phyloP scores from a whole-genome alignment of 2,797 vertebrate species.

The Macropus fuliginosus region DNA sequence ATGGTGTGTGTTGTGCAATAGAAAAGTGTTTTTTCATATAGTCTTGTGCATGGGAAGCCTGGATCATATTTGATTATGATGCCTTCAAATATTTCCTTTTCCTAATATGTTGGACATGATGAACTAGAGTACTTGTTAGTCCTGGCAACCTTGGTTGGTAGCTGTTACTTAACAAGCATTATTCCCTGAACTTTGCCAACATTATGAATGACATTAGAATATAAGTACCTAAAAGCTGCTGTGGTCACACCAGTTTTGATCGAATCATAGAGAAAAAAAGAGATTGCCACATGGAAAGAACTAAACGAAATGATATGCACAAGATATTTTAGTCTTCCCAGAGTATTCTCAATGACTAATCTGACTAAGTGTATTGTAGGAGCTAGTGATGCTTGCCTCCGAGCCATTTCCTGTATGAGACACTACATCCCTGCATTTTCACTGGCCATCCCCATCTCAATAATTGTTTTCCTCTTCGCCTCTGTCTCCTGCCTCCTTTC shows the following conservation, averaged over 20 bases:
- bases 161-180: slow-evolving; percentile 52
- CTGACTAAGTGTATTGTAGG: not conserved
- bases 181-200: slow-evolving; percentile 46
- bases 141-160: slow-evolving; percentile 12
- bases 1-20: not conserved
- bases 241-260: slow-evolving; percentile 45
- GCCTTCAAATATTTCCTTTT: not conserved
- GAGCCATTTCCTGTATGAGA: not conserved
- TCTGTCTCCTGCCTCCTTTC: not conserved
- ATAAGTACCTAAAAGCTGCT: slow-evolving; percentile 41
- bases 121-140: slow-evolving; percentile 48
- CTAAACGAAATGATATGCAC: slow-evolving; percentile 28
- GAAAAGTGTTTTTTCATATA: not conserved
- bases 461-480: not conserved
- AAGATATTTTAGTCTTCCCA: slow-evolving; percentile 55
- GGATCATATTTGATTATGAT: slow-evolving; percentile 16
- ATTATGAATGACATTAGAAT: slow-evolving; percentile 43
- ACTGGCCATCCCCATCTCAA: not conserved
- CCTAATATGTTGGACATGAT: slow-evolving; percentile 29
- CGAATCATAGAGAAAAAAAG: slow-evolving; percentile 26
- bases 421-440: not conserved
- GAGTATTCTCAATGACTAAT: slow-evolving; percentile 27
- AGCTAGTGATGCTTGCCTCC: not conserved
- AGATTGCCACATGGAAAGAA: slow-evolving; percentile 29
- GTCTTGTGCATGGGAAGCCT: slow-evolving; percentile 13